phyloP scores from a whole-genome alignment of 1,140 invertebrate species.

The Bombus difficillimus region DNA sequence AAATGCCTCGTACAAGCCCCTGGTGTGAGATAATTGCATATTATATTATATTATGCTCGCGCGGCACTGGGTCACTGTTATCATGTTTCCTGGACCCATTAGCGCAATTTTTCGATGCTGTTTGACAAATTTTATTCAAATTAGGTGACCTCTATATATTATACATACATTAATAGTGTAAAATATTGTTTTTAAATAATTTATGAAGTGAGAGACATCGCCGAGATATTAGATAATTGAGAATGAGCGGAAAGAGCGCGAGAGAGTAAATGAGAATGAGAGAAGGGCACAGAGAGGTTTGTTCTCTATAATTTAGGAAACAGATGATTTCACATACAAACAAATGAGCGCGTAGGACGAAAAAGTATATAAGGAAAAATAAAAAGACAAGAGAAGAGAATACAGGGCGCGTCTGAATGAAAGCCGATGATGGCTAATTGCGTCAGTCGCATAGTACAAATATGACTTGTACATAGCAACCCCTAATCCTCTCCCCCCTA shows the following conservation, averaged over 20 bases:
- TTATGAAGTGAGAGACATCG: slow-evolving; percentile 76
- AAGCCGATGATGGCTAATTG: slow-evolving; percentile 75
- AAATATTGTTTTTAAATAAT: slow-evolving; percentile 81
- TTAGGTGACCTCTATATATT: slow-evolving; percentile 74
- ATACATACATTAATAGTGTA: slow-evolving; percentile 79
- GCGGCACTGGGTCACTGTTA: slow-evolving; percentile 78
- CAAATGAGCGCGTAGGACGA: slow-evolving; percentile 22
- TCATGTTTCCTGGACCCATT: slow-evolving; percentile 77
- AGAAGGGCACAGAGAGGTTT: slow-evolving; percentile 34
- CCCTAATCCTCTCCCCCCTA: slow-evolving; percentile 65
- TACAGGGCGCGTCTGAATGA: slow-evolving; percentile 75
- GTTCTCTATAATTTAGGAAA: slow-evolving; percentile 47
- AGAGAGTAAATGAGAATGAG: slow-evolving; percentile 32
- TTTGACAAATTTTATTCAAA: slow-evolving; percentile 75
- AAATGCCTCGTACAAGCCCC: slow-evolving; percentile 80
- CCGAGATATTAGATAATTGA: slow-evolving; percentile 78
- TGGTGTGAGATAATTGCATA: slow-evolving; percentile 69
- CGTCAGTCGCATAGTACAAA: slow-evolving; percentile 82
- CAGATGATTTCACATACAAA: slow-evolving; percentile 30
- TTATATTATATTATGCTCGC: slow-evolving; percentile 68
- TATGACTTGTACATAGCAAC: slow-evolving; percentile 82
- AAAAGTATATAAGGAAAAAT: slow-evolving; percentile 47
- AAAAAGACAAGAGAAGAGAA: slow-evolving; percentile 70
- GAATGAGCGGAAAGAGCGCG: slow-evolving; percentile 45
- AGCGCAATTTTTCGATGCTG: slow-evolving; percentile 72